These are phyloP conservation scores for Dolichoris vasculosae DNA, from an alignment of 1,140 invertebrate genomes.

Conservation along the genomic window DNA sequence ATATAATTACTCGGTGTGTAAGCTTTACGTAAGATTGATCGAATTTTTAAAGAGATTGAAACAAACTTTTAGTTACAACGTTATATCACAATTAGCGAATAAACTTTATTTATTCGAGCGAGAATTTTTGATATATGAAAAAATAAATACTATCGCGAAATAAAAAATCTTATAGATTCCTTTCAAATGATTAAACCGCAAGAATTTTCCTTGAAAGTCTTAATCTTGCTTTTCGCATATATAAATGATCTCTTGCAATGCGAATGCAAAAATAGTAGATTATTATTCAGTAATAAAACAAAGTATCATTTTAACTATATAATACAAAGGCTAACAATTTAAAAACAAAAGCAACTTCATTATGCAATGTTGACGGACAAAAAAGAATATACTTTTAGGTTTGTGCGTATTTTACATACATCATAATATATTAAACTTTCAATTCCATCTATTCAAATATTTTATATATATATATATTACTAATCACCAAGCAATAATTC, in stretches of 20 bases:
- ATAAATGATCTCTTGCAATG: neutral
- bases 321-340: neutral
- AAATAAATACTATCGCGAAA: neutral
- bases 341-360: neutral
- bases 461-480: no score
- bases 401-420: neutral
- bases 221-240: slow-evolving; percentile 11
- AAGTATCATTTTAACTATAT: neutral
- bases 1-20: no score
- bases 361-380: neutral
- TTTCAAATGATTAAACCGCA: slow-evolving; percentile 19
- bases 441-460: no score
- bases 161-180: slow-evolving; percentile 36
- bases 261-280: neutral
- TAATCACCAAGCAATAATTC: no score
- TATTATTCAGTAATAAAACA: neutral
- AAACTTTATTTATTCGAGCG: no score
- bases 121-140: neutral
- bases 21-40: no score
- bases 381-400: slow-evolving; percentile 4
- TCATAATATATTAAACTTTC: slow-evolving; percentile 1
- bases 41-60: no score
- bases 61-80: no score
- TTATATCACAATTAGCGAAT: no score
- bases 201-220: neutral